These are phyloP conservation scores for Yasuhikotakia modesta DNA, from an alignment of 2,797 vertebrate genomes.

Conservation along the genomic window DNA sequence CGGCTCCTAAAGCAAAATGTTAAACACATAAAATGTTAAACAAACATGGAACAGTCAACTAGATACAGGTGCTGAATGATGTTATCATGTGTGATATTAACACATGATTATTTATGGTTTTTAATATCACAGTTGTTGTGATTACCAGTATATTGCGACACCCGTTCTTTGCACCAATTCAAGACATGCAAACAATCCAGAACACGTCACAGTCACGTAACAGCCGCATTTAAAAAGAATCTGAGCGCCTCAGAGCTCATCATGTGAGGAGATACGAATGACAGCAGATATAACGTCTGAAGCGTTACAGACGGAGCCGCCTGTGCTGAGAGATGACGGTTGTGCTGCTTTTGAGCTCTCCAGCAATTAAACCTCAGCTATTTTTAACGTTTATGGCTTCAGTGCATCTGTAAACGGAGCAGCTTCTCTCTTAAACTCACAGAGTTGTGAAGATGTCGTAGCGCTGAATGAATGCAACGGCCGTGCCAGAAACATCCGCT, in stretches of 20 bases:
- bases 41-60: too few relatives aligned
- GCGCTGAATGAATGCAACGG: slow-evolving; percentile 32
- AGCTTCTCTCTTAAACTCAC: slow-evolving; percentile 31
- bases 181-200: slow-evolving; percentile 1
- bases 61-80: too few relatives aligned
- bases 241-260: slow-evolving; percentile 4
- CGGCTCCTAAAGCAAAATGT: too few relatives aligned
- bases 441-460: slow-evolving; percentile 35
- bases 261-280: slow-evolving; percentile 5
- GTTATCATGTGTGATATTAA: neutral
- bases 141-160: slow-evolving; percentile 1
- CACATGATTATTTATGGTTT: neutral
- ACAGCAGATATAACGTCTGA: slow-evolving; percentile 18
- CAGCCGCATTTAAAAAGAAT: slow-evolving; percentile 33
- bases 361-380: slow-evolving; percentile 43
- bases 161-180: neutral
- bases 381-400: slow-evolving; percentile 56
- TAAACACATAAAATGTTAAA: too few relatives aligned
- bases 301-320: slow-evolving; percentile 44
- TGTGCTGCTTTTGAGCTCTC: slow-evolving; percentile 16
- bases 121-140: neutral
- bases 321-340: neutral
- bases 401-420: slow-evolving; percentile 43
- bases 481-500: slow-evolving; percentile 43
- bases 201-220: slow-evolving; percentile 10